A percentile compares a stretch with the other conserved stretches of the same genome.
Evolutionary conservation across 2,888 invertebrate species (phyloP).

Genomic region (Drosophila setosimentum): DNA sequence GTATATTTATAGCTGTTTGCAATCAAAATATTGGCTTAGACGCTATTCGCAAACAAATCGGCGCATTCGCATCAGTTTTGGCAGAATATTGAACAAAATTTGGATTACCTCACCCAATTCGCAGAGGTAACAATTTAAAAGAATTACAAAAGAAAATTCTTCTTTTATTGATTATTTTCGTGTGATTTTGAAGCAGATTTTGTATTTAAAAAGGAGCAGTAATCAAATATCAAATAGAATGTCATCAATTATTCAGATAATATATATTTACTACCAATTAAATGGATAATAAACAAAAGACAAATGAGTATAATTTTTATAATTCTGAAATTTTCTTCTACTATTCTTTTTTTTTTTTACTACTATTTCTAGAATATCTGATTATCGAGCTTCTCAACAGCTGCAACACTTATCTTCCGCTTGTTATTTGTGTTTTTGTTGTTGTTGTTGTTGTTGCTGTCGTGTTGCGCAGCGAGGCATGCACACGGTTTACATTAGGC

Average conservation of each 20-base stretch:
- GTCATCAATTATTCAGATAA: neutral
- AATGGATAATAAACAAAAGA: too few species aligned
- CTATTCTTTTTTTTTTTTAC: neutral
- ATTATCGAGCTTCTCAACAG: neutral
- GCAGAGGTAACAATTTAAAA: constrained; percentile 7
- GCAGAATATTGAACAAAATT: constrained; percentile 5
- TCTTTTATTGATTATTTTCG: neutral
- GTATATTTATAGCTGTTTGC: constrained; percentile 10
- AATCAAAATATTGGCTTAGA: constrained; percentile 12
- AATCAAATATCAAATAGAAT: neutral
- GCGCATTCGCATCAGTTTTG: constrained; percentile 12
- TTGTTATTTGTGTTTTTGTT: constrained; percentile 51
- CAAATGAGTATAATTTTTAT: too few species aligned
- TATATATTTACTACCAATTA: neutral
- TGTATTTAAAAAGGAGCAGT: neutral
- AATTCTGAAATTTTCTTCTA: too few species aligned
- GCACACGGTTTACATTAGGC: constrained; percentile 78
- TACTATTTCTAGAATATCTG: constrained; percentile 10
- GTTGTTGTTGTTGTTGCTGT: constrained; percentile 52
- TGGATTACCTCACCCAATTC: neutral
- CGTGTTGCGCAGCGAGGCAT: constrained; percentile 77
- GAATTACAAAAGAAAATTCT: neutral
- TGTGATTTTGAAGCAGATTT: too few species aligned
- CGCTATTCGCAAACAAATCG: constrained; percentile 12
- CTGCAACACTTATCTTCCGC: neutral